Base-by-base conservation (phyloP, 53 echinoderm and acorn worm genomes). In the Echinarachnius parma region DNA sequence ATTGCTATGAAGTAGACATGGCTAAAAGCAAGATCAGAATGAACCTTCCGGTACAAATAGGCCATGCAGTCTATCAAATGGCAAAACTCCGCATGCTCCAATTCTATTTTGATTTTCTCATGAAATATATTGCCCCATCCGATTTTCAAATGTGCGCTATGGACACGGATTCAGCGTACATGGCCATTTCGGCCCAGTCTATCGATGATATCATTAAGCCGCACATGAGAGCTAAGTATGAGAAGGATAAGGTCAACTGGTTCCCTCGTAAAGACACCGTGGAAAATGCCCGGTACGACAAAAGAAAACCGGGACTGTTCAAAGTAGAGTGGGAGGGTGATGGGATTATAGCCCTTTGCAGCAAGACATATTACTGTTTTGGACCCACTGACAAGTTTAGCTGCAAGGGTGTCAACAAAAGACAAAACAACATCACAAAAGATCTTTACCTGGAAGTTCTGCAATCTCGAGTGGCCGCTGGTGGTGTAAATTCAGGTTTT, bases 261-360 rank as follows among this genome's bases (percentile, higher is more conserved):
- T 77, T 83, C 42, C 83, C 83, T 14, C 47, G 83, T 2, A 27
- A 44, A 4, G 68, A 68, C 22, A 69, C 61, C 0, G 15, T 0
- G 0, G 72, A 84, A 30, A 53, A 74, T 22, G 29, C 24, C 0
- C 16, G 60, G 0, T 76, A 77, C 48, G 88, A 88, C 26, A 88
- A 88, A 44, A 21, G 83, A 46, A 82, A 75, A 10, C 87, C 81
- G 8, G 89, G 89, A 2, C 55, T 89, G 28, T 84, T 89, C 64
- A 89, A 84, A 59, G 81, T 84, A 9, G 89, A 89, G 45, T 89
- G 75, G 81, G 77, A 81, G 28, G 89, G 89, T 1, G 80, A 83
- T 50, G 84, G 89, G 9, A 80, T 84, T 13, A 62, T 84, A 3
- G 76, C 84, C 3, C 62, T 89, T 0, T 83, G 49, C 31, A 83